These are phyloP conservation scores for Melieria omissa DNA, from an alignment of 2,888 invertebrate species.

Conservation along the genomic window DNA sequence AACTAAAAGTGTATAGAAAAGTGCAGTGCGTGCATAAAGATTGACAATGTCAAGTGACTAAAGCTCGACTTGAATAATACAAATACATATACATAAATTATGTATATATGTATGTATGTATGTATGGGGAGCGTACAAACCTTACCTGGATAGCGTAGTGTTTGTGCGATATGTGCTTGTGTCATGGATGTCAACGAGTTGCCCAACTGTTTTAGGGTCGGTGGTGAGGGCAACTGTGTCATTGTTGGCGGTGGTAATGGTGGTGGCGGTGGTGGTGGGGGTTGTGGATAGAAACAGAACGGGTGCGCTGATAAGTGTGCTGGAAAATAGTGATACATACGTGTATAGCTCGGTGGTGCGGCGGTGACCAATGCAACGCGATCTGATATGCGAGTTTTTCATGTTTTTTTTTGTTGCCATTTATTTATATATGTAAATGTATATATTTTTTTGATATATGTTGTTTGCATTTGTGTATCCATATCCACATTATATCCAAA, in stretches of 20 bases:
- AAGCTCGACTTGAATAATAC: not conserved
- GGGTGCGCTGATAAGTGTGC: conserved; percentile 69
- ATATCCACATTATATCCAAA: not conserved
- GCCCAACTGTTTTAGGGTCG: conserved; percentile 64
- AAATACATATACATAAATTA: not conserved
- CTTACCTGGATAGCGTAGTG: conserved; percentile 67
- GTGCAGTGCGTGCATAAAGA: not conserved
- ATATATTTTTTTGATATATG: not conserved
- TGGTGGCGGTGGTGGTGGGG: conserved; percentile 58
- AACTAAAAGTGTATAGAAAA: too few species aligned
- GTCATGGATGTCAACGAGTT: conserved; percentile 48
- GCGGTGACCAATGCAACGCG: conserved; percentile 73
- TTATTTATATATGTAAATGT: conserved; percentile 13
- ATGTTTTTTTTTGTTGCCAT: conserved; percentile 18
- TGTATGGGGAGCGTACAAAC: conserved; percentile 25
- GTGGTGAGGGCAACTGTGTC: conserved; percentile 62
- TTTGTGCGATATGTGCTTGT: conserved; percentile 67
- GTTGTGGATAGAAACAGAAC: conserved; percentile 67
- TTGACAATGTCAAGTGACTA: not conserved
- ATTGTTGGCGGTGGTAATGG: conserved; percentile 55
- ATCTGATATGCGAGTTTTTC: conserved; percentile 65
- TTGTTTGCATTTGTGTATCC: not conserved
- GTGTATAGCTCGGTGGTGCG: conserved; percentile 73
- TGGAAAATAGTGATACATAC: conserved; percentile 73
- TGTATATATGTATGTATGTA: too few species aligned